Conservation (phyloP, 2,113 vertebrate species). For the Bostrychus sinensis region DNA sequence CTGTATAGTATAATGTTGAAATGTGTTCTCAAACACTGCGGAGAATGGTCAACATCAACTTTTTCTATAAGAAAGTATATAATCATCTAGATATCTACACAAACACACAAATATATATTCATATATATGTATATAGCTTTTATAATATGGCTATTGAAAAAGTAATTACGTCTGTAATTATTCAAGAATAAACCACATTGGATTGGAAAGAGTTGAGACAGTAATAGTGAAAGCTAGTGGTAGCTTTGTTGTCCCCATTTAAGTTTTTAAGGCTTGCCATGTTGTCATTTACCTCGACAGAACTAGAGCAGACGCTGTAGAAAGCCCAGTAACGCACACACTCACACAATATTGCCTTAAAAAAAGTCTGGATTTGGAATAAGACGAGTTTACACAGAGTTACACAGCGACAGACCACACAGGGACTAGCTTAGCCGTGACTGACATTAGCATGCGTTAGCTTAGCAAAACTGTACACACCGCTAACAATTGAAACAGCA, state of each 20-base stretch:
- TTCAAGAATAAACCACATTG: conserved; percentile 79
- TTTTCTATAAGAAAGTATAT: conserved; percentile 88
- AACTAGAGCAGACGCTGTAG: conserved; percentile 32
- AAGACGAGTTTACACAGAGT: not conserved
- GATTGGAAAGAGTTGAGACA: conserved; percentile 78
- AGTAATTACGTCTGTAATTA: conserved; percentile 80
- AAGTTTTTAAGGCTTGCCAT: conserved; percentile 82
- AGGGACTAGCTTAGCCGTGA: conserved; percentile 2
- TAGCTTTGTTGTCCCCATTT: conserved; percentile 59
- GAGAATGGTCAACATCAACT: conserved; percentile 82
- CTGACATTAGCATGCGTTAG: conserved; percentile 7
- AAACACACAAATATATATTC: conserved; percentile 84
- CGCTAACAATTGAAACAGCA: conserved; percentile 6
- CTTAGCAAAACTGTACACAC: conserved; percentile 12
- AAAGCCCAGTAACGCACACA: conserved; percentile 25
- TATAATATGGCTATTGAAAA: conserved; percentile 86
- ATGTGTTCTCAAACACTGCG: conserved; percentile 80
- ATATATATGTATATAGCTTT: conserved; percentile 82
- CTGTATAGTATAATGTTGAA: conserved; percentile 60
- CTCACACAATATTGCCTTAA: conserved; percentile 9
- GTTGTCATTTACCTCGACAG: conserved; percentile 47
- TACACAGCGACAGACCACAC: conserved; percentile 2
- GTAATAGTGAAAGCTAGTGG: conserved; percentile 72
- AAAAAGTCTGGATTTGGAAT: conserved; percentile 1
- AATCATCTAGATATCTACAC: conserved; percentile 84